These are phyloP conservation scores for Esox niger DNA, from an alignment of 2,113 vertebrate species.

Conservation along the genomic window DNA sequence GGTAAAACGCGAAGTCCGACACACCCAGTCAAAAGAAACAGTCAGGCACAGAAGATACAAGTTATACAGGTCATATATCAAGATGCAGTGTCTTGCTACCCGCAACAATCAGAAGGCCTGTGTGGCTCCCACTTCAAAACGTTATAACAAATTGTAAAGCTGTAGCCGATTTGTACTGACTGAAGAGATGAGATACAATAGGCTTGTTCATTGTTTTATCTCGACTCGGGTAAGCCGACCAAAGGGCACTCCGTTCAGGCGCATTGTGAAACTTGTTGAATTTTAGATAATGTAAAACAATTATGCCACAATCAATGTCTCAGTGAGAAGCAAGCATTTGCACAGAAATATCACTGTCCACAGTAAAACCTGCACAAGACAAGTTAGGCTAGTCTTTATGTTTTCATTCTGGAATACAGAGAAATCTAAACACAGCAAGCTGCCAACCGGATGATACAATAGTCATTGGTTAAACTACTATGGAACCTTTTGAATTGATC, in stretches of 20 bases:
- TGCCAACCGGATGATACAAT: neutral
- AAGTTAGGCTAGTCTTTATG: neutral
- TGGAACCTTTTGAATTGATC: neutral
- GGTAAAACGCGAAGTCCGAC: neutral
- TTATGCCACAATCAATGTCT: neutral
- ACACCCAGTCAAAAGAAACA: constrained; percentile 62
- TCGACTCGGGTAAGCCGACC: neutral
- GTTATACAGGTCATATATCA: constrained; percentile 57
- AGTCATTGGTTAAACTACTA: neutral
- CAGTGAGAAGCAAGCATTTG: neutral
- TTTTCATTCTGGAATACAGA: constrained; percentile 7
- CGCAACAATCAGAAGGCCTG: neutral
- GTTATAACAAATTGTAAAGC: neutral
- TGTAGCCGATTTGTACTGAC: neutral
- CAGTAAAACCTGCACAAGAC: neutral
- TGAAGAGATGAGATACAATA: neutral
- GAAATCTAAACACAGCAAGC: constrained; percentile 17
- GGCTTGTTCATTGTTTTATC: neutral
- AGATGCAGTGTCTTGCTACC: constrained; percentile 26
- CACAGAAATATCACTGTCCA: neutral
- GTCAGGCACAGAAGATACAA: constrained; percentile 67
- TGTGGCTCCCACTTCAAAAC: neutral
- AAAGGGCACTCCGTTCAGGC: neutral
- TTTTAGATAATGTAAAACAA: neutral
- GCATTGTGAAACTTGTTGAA: neutral